These are phyloP conservation scores for Tinea pellionella DNA, from an alignment of 2,888 invertebrate genomes.

Conservation along the genomic window DNA sequence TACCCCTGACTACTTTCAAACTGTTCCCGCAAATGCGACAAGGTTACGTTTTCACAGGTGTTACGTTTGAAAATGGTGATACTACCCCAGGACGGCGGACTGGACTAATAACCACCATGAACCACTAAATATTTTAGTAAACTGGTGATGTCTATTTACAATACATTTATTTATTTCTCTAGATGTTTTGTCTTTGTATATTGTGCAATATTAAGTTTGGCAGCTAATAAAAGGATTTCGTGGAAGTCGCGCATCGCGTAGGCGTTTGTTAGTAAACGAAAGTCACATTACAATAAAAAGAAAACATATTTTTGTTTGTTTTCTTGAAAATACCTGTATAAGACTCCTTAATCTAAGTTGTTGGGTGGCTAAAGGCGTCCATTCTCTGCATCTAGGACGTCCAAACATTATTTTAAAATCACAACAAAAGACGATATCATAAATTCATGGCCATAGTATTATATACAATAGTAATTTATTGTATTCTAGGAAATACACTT, in stretches of 20 bases:
- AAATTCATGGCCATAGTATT: background rate
- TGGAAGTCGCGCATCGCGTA: constrained; percentile 19
- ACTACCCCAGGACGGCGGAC: too few species aligned
- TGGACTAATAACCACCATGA: too few species aligned
- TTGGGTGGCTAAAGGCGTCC: constrained; percentile 85
- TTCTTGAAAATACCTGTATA: constrained; percentile 70
- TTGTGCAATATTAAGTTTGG: too few species aligned
- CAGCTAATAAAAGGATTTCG: background rate
- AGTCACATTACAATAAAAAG: background rate
- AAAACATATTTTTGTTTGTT: background rate
- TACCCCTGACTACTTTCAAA: too few species aligned
- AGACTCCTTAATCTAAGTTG: constrained; percentile 85
- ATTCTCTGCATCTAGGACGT: constrained; percentile 79
- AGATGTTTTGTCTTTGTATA: too few species aligned
- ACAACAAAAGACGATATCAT: background rate
- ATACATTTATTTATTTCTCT: too few species aligned
- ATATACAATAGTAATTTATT: background rate
- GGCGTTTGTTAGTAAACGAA: constrained; percentile 45
- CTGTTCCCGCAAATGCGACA: too few species aligned
- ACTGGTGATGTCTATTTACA: too few species aligned
- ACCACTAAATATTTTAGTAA: too few species aligned
- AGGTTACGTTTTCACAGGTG: too few species aligned
- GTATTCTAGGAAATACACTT: background rate
- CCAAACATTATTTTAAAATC: constrained; percentile 52
- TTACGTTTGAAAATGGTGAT: too few species aligned